Evolutionary conservation across 1,140 invertebrate species (phyloP).

Genomic region (Gonioctena quinquepunctata): DNA sequence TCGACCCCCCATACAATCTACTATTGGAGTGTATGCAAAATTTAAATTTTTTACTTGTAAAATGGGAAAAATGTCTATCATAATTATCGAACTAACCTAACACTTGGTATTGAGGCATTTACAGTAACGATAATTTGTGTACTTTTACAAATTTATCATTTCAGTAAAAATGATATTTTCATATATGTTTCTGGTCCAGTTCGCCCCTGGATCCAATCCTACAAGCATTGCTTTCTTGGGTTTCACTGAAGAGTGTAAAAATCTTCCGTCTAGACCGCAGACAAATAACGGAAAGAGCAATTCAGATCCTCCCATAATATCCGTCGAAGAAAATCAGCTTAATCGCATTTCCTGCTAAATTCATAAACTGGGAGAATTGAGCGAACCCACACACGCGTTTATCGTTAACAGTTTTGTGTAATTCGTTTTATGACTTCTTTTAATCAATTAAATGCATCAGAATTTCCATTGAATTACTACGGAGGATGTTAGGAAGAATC

Average conservation of each 20-base stretch:
- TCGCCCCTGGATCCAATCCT: too few relatives aligned
- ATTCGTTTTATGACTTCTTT: slow-evolving; percentile 14
- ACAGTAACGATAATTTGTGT: too few relatives aligned
- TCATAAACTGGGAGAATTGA: background rate
- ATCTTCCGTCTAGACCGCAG: background rate
- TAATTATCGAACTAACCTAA: too few relatives aligned
- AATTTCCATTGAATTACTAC: background rate
- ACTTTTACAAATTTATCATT: too few relatives aligned
- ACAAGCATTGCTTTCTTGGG: too few relatives aligned
- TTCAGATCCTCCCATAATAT: slow-evolving; percentile 3
- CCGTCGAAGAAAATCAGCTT: slow-evolving; percentile 12
- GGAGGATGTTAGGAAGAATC: background rate
- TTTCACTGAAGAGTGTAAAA: background rate
- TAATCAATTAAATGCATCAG: slow-evolving; percentile 10
- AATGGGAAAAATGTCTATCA: too few relatives aligned
- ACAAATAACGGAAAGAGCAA: slow-evolving; percentile 10
- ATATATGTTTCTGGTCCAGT: background rate
- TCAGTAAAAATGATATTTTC: too few relatives aligned
- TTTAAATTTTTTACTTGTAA: too few relatives aligned
- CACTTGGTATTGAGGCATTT: too few relatives aligned
- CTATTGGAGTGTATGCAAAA: too few relatives aligned
- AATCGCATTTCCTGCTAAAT: background rate
- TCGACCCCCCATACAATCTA: too few relatives aligned
- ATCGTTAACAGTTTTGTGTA: slow-evolving; percentile 16
- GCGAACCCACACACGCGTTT: background rate